Percentiles rank a stretch among this genome's conserved stretches.
phyloP scores from a whole-genome alignment of 2,888 invertebrate genomes.

The Sminthurides aquaticus region DNA sequence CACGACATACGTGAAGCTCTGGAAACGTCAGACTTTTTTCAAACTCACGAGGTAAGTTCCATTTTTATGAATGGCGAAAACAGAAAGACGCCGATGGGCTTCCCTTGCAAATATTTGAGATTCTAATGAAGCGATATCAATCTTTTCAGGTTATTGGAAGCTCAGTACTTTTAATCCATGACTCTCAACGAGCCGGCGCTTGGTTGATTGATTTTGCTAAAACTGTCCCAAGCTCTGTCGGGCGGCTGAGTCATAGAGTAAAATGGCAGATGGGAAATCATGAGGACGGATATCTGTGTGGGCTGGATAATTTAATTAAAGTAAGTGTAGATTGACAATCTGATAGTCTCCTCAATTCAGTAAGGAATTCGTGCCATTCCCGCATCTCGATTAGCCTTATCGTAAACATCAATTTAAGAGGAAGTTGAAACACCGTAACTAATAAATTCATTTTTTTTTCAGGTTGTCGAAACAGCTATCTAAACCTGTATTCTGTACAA shows the following conservation, averaged over 20 bases:
- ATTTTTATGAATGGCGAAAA: too few relatives aligned
- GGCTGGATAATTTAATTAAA: slow-evolving; percentile 82
- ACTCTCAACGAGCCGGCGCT: slow-evolving; percentile 75
- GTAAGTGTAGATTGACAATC: slow-evolving; percentile 48
- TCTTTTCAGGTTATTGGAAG: slow-evolving; percentile 78
- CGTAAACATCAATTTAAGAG: too few relatives aligned
- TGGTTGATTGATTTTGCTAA: slow-evolving; percentile 99
- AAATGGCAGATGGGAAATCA: slow-evolving; percentile 90
- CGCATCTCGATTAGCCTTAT: too few relatives aligned
- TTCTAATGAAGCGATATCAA: too few relatives aligned
- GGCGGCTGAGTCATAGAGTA: slow-evolving; percentile 67
- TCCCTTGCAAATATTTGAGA: too few relatives aligned
- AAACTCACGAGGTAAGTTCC: slow-evolving; percentile 65
- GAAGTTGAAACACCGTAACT: not conserved
- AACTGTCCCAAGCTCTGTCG: slow-evolving; percentile 66
- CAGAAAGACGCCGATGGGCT: too few relatives aligned
- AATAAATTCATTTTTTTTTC: not conserved
- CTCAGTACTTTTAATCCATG: slow-evolving; percentile 80
- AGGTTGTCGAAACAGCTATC: not conserved
- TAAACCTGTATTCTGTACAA: too few relatives aligned
- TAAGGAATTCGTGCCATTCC: too few relatives aligned
- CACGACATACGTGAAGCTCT: slow-evolving; percentile 68
- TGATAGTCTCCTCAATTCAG: too few relatives aligned
- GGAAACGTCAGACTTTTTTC: slow-evolving; percentile 72
- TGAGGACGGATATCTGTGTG: slow-evolving; percentile 89